These are phyloP conservation scores for Emydura subglobosa DNA, from an alignment of 2,113 vertebrate genomes.

Conservation along the genomic window DNA sequence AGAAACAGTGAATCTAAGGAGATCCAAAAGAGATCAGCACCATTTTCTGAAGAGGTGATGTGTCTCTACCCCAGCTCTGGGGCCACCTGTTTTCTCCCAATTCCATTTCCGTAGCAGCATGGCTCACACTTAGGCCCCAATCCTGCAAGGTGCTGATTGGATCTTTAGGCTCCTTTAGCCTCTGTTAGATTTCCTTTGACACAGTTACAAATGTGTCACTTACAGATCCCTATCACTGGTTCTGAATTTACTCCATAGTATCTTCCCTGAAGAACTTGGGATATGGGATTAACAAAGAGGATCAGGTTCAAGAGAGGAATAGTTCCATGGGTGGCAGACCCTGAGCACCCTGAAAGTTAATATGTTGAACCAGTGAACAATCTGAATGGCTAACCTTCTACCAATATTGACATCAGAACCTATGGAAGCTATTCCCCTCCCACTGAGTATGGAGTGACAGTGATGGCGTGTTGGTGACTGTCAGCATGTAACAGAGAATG, in stretches of 20 bases:
- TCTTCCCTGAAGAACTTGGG: neutral
- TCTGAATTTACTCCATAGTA: neutral
- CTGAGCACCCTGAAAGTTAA: neutral
- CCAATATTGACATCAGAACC: fast-evolving
- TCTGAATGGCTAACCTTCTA: neutral
- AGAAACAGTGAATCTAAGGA: neutral
- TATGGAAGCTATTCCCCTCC: neutral
- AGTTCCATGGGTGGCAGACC: fast-evolving
- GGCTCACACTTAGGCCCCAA: neutral
- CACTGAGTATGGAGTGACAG: fast-evolving
- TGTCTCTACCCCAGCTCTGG: neutral
- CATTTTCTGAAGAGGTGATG: neutral
- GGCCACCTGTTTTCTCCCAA: neutral
- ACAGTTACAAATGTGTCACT: neutral
- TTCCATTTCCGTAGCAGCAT: neutral
- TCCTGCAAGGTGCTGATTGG: neutral
- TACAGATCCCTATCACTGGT: neutral
- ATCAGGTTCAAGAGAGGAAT: neutral
- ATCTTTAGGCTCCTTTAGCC: neutral
- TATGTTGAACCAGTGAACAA: fast-evolving
- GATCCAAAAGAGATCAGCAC: neutral
- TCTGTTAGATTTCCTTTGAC: too few relatives aligned
- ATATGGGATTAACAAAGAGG: neutral
- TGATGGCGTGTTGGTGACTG: neutral
- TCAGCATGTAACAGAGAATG: neutral